Evolutionary conservation across 2,888 invertebrate species (phyloP), one percentile per base, ranked within the genome.

Genomic region (Pristionchus fissidentatus): DNA sequence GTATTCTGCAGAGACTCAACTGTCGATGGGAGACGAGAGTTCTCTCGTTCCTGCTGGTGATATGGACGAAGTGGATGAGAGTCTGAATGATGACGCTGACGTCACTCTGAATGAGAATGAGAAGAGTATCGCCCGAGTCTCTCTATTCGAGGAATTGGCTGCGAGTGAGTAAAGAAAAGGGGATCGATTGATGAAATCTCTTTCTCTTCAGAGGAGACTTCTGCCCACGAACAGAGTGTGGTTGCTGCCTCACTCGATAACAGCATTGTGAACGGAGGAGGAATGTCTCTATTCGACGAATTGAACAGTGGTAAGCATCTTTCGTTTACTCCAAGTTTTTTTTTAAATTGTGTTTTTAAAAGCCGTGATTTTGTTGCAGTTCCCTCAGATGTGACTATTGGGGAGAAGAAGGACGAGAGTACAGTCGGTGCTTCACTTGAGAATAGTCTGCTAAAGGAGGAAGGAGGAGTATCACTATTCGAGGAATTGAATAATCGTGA

Each of bases 71-170:
- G n/a, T 55, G 8, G n/a, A 55, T 13, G 13, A n/a, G n/a, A n/a
- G n/a, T n/a, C n/a, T n/a, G 8, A 55, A 15, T 55, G 60, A 60
- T 10, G 60, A 60, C 8, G 32, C 32, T 15, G 60, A 60, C 32
- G 32, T 29, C 10, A 60, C 60, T 19, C 60, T 60, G 8, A 32
- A 32, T 32, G 60, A 60, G 55, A 22, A 22, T 32, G 32, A 60
- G 29, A 29, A 29, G 7, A 60, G 26, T 15, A 26, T 10, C 8
- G 32, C 29, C 8, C 8, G 3, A 3, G 13, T 32, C 5, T 29
- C 32, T 60, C 60, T 60, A 60, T 55, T 55, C 55, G 60, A 60
- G 29, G 60, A 62, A 62, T 35, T 62, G 32, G n/a, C 32, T 62
- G 62, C 13, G n/a, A 35, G 62, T 62, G 62, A 32, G 62, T 62